Base-by-base conservation (phyloP, 2,113 vertebrate species). In the Smithornis capensis region DNA sequence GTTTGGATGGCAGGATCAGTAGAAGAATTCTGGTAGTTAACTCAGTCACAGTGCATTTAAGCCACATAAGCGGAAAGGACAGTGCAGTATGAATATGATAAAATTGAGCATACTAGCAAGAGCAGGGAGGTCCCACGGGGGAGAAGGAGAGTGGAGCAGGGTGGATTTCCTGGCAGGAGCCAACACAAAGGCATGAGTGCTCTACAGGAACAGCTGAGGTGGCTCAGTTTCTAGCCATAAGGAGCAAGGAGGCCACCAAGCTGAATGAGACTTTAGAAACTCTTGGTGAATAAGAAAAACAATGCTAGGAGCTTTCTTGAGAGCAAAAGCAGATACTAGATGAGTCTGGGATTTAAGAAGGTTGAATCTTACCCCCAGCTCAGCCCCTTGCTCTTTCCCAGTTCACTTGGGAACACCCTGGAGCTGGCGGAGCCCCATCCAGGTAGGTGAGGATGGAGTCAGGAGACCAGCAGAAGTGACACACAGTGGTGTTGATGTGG, bases 371-470 rank as follows among this genome's bases (percentile, higher is more conserved):
- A 49, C 2, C 11, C 16, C 1, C 12, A 1, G 12, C 0, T 2
- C 0, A 1, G 60, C 24, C 6, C 19, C 18, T 71, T 76, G 8
- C 6, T 69, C 8, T 68, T 33, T 59, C 29, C 7, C 0, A 0
- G 27, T 67, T 70, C n/a, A 38, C 8, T 8, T 1, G 1, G n/a
- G 35, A 64, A 22, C 33, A 60, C 19, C 38, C 23, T 3, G 0
- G 1, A 35, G 49, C 1, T 8, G 6, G 18, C 11, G 37, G 16
- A 86, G 21, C 10, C 29, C 55, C 10, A 4, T 35, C 14, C 12
- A 18, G 22, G 16, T 6, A 45, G 44, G 22, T 1, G 4, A 83
- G 25, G 29, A 42, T 13, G 22, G 4, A 18, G 14, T 45, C 25
- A 69, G 63, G 59, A 87, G 49, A 67, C 17, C 40, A 70, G 27